Base-by-base conservation (phyloP, 2,113 vertebrate genomes). In the Callospermophilus lateralis region DNA sequence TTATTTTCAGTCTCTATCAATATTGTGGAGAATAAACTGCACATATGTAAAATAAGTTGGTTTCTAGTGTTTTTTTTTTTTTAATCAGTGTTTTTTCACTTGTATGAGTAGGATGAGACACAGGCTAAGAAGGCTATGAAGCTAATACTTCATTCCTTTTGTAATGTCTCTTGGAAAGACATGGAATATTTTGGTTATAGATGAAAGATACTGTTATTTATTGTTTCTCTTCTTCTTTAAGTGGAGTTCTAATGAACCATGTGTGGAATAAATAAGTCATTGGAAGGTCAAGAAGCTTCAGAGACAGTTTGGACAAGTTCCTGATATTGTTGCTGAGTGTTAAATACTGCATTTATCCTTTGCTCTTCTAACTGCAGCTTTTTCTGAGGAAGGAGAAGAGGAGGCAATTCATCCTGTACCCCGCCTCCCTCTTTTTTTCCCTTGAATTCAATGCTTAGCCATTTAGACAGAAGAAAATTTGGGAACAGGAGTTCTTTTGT, bases 401-500 rank as follows among this genome's bases (percentile, higher is more conserved):
- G 32, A 0, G 4, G 45, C 30, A 94, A 51, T 48, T 12, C 79
- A 93, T 74, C 26, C 7, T 85, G 8, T 19, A 3, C 28, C 11
- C 9, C 55, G 8, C 61, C 61, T 28, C 61, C 61, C 24, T 4
- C 4, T 28, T 80, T 3, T 94, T 76, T 42, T 88, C 45, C 45
- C 30, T n/a, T 94, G 28, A 11, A 81, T 90, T 96, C 74, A 67
- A 19, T 90, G 45, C 1, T 92, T 20, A 70, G 70, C 42, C 51
- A 86, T 93, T 55, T 72, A 79, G 17, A 51, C 19, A 77, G 9
- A 65, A 83, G 28, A 97, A 95, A 90, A 83, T 83, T n/a, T 94
- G 34, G 90, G 42, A 97, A 32, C 3, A 96, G n/a, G 67, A 94
- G 78, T 51, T 94, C 39, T 90, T 94, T 83, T 88, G n/a, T 86